Evolutionary conservation across 2,113 vertebrate genomes (phyloP).

Genomic region (Muntiacus reevesi): DNA sequence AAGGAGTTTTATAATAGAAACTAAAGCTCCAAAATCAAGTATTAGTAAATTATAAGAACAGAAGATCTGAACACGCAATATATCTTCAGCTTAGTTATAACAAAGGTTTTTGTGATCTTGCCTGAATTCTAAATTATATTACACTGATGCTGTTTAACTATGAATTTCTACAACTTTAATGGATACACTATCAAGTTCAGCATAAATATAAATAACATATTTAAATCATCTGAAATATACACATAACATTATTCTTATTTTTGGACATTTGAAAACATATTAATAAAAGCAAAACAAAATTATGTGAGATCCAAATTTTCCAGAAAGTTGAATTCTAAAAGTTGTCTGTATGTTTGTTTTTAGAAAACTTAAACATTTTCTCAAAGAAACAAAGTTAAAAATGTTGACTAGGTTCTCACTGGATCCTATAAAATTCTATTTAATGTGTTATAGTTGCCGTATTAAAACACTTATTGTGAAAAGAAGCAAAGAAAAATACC

Average conservation of each 20-base stretch:
- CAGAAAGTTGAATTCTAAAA: neutral
- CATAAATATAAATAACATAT: neutral
- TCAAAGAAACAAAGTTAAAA: slow-evolving; percentile 18
- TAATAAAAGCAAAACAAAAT: neutral
- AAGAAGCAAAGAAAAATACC: neutral
- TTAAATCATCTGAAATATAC: neutral
- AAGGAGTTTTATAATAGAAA: neutral
- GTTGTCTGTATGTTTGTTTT: neutral
- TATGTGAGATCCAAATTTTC: neutral
- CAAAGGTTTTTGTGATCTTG: neutral
- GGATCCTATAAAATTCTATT: neutral
- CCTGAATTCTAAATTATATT: neutral
- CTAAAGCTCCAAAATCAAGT: neutral
- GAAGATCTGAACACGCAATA: neutral
- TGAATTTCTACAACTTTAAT: slow-evolving; percentile 11
- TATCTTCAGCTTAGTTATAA: neutral
- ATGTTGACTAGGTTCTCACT: neutral
- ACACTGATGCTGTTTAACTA: neutral
- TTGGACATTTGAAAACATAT: neutral
- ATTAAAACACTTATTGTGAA: neutral
- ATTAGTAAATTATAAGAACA: neutral
- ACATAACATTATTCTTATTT: neutral
- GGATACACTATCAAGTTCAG: neutral
- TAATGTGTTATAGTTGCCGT: neutral
- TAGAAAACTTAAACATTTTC: neutral